A percentile compares a stretch with the other conserved stretches of the same genome.
Evolutionary conservation across 2,888 invertebrate genomes (phyloP).

Genomic region (Lochmaea capreae): DNA sequence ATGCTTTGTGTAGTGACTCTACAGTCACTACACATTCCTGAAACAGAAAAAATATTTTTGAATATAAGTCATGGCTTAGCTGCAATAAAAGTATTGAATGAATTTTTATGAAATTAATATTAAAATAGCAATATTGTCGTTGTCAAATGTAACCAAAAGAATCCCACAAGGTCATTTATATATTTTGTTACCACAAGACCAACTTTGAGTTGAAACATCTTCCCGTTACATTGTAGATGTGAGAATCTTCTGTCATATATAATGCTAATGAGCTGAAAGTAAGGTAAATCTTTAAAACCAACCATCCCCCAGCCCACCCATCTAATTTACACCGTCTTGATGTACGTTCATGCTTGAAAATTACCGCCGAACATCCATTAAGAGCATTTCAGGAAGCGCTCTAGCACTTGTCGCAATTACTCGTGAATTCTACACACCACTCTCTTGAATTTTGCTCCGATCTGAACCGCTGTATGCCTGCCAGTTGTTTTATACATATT

Average conservation of each 20-base stretch:
- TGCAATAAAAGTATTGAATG: no score
- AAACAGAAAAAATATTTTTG: no score
- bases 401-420: slow-evolving; percentile 41
- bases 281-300: slow-evolving; percentile 7
- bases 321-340: slow-evolving; percentile 25
- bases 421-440: slow-evolving; percentile 35
- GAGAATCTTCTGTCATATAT: background rate
- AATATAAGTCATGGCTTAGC: no score
- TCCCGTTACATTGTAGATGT: no score
- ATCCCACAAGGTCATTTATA: no score
- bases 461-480: slow-evolving; percentile 31
- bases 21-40: no score
- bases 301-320: slow-evolving; percentile 8
- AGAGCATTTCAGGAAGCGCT: slow-evolving; percentile 38
- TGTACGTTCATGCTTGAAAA: slow-evolving; percentile 26
- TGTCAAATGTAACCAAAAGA: no score
- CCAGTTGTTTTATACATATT: slow-evolving; percentile 41
- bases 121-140: no score
- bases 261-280: background rate
- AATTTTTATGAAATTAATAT: no score
- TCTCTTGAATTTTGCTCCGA: slow-evolving; percentile 18
- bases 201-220: no score
- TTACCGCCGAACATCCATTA: slow-evolving; percentile 40
- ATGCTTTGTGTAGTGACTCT: no score
- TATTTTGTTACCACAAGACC: no score